Base-by-base conservation (phyloP, 2,113 vertebrate species). In the Chaetops frenatus region DNA sequence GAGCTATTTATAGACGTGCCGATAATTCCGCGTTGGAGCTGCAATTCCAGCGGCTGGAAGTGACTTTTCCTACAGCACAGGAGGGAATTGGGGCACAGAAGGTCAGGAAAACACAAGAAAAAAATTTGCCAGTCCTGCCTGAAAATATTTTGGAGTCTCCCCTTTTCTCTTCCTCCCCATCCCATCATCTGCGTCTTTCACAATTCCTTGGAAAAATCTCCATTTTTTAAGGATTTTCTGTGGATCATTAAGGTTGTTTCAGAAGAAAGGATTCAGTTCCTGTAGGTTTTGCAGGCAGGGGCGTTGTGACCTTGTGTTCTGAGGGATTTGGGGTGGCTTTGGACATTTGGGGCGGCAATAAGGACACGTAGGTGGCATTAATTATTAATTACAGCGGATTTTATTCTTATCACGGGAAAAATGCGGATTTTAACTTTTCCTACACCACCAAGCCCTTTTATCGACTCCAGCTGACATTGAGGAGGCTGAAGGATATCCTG, bases 311-410 rank as follows among this genome's bases (percentile, higher is more conserved):
- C 7, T 11, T 3, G 0, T 7, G 38, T 35, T 24, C 18, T n/a
- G 9, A 15, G 53, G 12, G 28, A 40, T 88, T 45, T 51, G 22
- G 51, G 44, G 51, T 44, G 58, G 22, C 27, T 73, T 23, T 28
- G 36, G 36, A 33, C 5, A 2, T 31, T 44, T 22, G 44, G 23
- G 67, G 47, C 38, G 35, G 11, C 8, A 4, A 1, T 2, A 13
- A 4, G 33, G 11, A 2, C 11, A 1, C 0, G 1, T 2, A 23
- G 15, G 25, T 27, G 38, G 42, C 3, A 5, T 12, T 38, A 54
- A 61, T 4, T 66, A 66, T 42, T 50, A 58, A 66, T 50, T 14
- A 31, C 4, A 0, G 31, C 0, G 12, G n/a, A n/a, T 86, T 38
- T 61, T 17, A 38, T 7, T 42, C 57, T 64, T 29, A 7, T 3